Evolutionary conservation across 2,888 invertebrate genomes (phyloP).

Genomic region (Cyclophora punctaria): DNA sequence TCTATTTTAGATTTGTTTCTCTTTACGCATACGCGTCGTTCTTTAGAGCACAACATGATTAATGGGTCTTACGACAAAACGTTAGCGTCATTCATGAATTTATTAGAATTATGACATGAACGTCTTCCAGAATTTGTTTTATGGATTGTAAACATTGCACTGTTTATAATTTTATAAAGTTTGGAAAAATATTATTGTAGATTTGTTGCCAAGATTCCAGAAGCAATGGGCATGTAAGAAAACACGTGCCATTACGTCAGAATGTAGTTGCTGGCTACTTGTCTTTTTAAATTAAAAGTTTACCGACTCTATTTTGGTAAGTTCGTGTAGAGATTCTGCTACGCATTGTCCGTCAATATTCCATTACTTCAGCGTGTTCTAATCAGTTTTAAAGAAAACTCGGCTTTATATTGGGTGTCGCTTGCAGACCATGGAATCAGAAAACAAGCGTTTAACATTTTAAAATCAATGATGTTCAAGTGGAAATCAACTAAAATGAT

Average conservation of each 20-base stretch:
- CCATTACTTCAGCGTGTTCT: too few species aligned
- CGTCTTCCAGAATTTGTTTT: background rate
- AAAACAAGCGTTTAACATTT: too few species aligned
- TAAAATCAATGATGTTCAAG: too few species aligned
- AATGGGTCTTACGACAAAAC: conserved; percentile 2
- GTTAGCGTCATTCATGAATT: conserved; percentile 14
- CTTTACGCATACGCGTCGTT: conserved; percentile 23
- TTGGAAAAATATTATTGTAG: conserved; percentile 16
- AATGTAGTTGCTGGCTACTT: conserved; percentile 18
- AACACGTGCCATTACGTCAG: conserved; percentile 25
- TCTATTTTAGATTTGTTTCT: conserved; percentile 65
- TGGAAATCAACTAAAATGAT: too few species aligned
- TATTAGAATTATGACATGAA: conserved; percentile 7
- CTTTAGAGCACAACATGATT: conserved; percentile 5
- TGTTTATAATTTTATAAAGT: conserved; percentile 20
- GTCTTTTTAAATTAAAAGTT: conserved; percentile 28
- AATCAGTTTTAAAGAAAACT: too few species aligned
- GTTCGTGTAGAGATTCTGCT: too few species aligned
- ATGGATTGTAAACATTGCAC: conserved; percentile 25
- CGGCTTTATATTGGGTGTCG: too few species aligned
- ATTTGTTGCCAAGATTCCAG: conserved; percentile 29
- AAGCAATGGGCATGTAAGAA: conserved; percentile 16
- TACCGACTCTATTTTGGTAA: conserved; percentile 26
- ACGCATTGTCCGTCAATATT: too few species aligned
- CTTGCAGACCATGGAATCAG: too few species aligned